phyloP scores from a whole-genome alignment of 1,140 invertebrate species.

The Trichonephila clavipes region DNA sequence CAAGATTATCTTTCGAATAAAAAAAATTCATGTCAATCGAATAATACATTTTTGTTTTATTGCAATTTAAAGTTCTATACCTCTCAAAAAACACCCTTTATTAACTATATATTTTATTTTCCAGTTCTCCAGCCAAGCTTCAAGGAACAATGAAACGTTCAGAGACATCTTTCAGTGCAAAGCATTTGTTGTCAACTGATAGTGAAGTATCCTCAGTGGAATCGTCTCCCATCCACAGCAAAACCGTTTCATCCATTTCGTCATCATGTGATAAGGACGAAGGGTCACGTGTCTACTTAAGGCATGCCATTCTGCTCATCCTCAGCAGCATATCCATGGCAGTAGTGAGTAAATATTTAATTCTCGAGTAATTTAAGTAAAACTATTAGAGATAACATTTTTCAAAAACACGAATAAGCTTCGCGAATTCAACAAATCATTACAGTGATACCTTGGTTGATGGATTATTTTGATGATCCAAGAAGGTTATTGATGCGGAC shows the following conservation, averaged over 20 bases:
- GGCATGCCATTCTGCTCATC: constrained; percentile 71
- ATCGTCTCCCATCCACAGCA: constrained; percentile 46
- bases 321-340: constrained; percentile 71
- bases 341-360: constrained; percentile 50
- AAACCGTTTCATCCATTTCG: background rate
- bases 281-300: background rate
- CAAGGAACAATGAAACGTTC: constrained; percentile 15
- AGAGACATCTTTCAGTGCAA: constrained; percentile 66
- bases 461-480: too few species aligned
- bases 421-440: too few species aligned
- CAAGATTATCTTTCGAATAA: too few species aligned
- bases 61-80: too few species aligned
- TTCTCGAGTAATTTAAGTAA: too few species aligned
- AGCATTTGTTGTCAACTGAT: constrained; percentile 23
- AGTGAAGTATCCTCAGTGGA: constrained; percentile 42
- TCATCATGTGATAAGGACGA: background rate
- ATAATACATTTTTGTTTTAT: too few species aligned
- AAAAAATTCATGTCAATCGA: too few species aligned
- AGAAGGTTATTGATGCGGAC: too few species aligned
- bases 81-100: too few species aligned
- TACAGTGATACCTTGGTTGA: too few species aligned
- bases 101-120: background rate
- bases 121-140: constrained; percentile 28
- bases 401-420: too few species aligned
- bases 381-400: too few species aligned